Evolutionary conservation across 1,140 invertebrate species (phyloP), one percentile per base, ranked within the genome.

Genomic region (Bactericera cockerelli): DNA sequence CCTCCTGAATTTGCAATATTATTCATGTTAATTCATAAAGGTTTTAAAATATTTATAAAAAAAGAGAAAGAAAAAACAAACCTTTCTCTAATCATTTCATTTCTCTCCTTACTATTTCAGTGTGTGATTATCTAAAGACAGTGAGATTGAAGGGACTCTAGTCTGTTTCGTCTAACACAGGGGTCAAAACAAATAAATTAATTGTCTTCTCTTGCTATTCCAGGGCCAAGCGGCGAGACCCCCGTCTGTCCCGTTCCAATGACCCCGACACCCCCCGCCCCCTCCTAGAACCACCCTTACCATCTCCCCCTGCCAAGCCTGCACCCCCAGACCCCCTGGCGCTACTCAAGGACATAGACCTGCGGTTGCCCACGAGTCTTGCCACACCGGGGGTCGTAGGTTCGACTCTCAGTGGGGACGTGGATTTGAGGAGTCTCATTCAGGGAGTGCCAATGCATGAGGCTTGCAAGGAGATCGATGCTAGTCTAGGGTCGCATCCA

Each of bases 401-500:
- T 1, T 13, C 54, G 31, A 55, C 28, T 14, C 22, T 26, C 55
- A 67, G 70, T 63, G 69, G 67, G 33, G 77, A 83, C 64, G 75
- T 83, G 59, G 81, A 83, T 67, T 69, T 83, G 53, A 75, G 86
- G n/a, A 74, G 77, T 26, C 66, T 86, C 57, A 84, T 85, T 1
- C 84, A 88, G 68, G 80, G 84, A 1, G 78, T 81, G 38, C 81
- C 82, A 14, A 80, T 86, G 60, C 87, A 87, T 63, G 77, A 83
- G 16, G 85, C 87, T 1, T 87, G 87, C 26, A 86, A 80, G 1
- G 87, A 91, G 74, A 89, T 92, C 58, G 83, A 89, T 67, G 87
- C 84, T 4, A 87, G 85, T 11, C 76, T 87, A 26, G 80, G 79
- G 26, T 83, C 82, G 55, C 87, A 90, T 72, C 78, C 80, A 0